Base-by-base conservation (phyloP, 2,113 vertebrate genomes). In the Embiotoca jacksoni region DNA sequence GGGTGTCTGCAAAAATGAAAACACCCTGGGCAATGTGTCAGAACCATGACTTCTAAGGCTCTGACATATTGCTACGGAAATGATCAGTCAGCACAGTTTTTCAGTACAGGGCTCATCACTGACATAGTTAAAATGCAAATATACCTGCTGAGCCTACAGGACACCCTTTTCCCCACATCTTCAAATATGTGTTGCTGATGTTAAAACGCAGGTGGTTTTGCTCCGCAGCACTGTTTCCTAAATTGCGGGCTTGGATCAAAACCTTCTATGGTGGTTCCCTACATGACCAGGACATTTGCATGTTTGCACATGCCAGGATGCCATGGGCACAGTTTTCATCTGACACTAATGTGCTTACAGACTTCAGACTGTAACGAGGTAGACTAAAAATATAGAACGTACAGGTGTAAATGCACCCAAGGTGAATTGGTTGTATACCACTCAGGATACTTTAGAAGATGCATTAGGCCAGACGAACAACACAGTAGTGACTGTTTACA, bases 81-180 rank as follows among this genome's bases (percentile, higher is more conserved):
- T 87, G 87, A 88, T 89, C 86, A 90, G 88, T 92, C 91, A 90
- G 84, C 84, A 80, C 59, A 72, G 60, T 91, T 76, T 82, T 70
- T 77, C 70, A 79, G 78, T 55, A 31, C 70, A 61, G 69, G 30
- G 55, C 67, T 83, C 81, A 61, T 86, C 58, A 76, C 78, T 61
- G 72, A 75, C 57, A 60, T 73, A 69, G 60, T 78, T 72, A 54
- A 88, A 85, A 92, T 89, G 75, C 71, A 84, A 82, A 81, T 76
- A 41, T 68, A 75, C 55, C 66, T 39, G 52, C 32, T 57, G 52
- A 68, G 76, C 57, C 78, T 49, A 64, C 72, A 85, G 80, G 59
- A 90, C 69, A 58, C 49, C 58, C 36, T 66, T 55, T 74, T 78
- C 50, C 57, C 41, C 74, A 41, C 61, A 56, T 55, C 69, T 57